Evolutionary conservation across 1,140 invertebrate genomes (phyloP).

Genomic region (Penaeus vannamei): DNA sequence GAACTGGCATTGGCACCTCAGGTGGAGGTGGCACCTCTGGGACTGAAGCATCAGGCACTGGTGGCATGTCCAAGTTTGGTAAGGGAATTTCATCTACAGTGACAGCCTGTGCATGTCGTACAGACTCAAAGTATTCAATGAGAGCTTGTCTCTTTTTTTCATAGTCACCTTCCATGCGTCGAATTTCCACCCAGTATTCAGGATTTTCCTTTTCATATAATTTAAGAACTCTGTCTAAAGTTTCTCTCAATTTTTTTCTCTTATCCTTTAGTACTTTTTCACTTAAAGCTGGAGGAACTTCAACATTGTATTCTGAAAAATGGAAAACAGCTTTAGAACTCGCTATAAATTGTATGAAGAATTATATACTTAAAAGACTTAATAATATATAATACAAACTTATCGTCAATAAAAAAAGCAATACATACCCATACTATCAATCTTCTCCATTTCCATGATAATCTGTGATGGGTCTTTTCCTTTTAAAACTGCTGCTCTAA

Average conservation of each 20-base stretch:
- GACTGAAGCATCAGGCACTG: slow-evolving; percentile 71
- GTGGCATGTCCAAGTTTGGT: slow-evolving; percentile 74
- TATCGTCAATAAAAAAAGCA: neutral
- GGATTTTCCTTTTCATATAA: slow-evolving; percentile 99
- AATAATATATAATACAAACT: neutral
- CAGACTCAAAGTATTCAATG: slow-evolving; percentile 94
- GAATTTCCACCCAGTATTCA: slow-evolving; percentile 92
- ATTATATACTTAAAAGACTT: neutral
- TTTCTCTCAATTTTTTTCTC: slow-evolving; percentile 95
- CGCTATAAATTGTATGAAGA: neutral
- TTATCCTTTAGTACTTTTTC: slow-evolving; percentile 98
- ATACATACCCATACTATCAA: slow-evolving; percentile 94
- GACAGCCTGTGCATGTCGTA: slow-evolving; percentile 92
- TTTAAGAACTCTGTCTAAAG: slow-evolving; percentile 92
- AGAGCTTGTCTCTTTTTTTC: slow-evolving; percentile 89
- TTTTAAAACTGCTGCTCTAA: slow-evolving; percentile 96
- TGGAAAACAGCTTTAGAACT: slow-evolving; percentile 1
- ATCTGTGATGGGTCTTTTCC: slow-evolving; percentile 97
- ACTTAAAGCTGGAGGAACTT: slow-evolving; percentile 92
- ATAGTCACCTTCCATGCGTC: slow-evolving; percentile 92
- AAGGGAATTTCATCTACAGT: slow-evolving; percentile 96
- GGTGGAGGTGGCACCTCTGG: slow-evolving; percentile 18
- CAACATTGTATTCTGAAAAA: slow-evolving; percentile 91
- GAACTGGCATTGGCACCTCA: slow-evolving; percentile 41
- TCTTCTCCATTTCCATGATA: slow-evolving; percentile 95